Evolutionary conservation across 2,888 invertebrate genomes (phyloP).

Genomic region (Syrista parreyssii): DNA sequence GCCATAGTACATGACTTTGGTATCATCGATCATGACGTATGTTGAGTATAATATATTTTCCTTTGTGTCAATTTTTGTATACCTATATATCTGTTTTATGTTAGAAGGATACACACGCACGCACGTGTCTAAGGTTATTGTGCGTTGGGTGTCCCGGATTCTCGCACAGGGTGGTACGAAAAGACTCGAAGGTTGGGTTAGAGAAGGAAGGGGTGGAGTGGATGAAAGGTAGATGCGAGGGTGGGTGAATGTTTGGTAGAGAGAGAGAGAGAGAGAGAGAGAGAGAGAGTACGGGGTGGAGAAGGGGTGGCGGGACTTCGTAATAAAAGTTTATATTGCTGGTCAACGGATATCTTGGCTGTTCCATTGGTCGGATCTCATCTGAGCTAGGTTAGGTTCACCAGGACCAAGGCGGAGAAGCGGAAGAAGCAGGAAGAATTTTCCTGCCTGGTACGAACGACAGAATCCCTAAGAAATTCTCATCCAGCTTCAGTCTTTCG

Average conservation of each 20-base stretch:
- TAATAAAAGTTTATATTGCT: constrained; percentile 36
- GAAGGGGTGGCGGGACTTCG: constrained; percentile 20
- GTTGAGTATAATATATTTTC: neutral
- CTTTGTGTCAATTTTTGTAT: neutral
- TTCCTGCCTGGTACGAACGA: neutral
- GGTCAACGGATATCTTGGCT: constrained; percentile 10
- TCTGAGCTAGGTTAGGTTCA: neutral
- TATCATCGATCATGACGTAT: neutral
- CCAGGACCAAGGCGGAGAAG: neutral
- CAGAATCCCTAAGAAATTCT: neutral
- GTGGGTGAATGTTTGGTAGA: neutral
- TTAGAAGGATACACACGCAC: neutral
- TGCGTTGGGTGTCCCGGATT: neutral
- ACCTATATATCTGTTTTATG: neutral
- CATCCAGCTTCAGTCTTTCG: neutral
- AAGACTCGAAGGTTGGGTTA: neutral
- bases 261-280: neutral
- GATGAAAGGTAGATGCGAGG: neutral
- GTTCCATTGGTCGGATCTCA: neutral
- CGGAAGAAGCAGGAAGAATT: neutral
- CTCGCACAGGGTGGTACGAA: neutral
- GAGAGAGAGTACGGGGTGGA: neutral
- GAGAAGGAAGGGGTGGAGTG: neutral
- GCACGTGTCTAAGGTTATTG: neutral
- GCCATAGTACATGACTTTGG: neutral